These are phyloP conservation scores for Stigmatopora nigra DNA, from an alignment of 2,113 vertebrate species.

Conservation along the genomic window DNA sequence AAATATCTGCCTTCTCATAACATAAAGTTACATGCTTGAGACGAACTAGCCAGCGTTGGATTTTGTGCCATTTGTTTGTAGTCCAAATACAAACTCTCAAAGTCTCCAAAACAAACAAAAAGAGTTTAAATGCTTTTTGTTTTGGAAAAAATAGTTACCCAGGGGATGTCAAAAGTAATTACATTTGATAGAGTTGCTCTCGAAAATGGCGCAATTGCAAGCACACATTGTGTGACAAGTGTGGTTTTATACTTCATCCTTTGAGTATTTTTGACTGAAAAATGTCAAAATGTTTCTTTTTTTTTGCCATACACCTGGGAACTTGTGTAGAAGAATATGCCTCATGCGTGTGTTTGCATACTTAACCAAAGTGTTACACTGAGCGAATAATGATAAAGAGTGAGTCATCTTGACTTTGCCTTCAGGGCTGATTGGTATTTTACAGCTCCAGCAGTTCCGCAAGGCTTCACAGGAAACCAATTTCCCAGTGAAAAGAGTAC, in stretches of 20 bases:
- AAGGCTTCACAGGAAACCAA: constrained; percentile 6
- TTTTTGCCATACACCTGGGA: neutral
- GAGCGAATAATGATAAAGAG: neutral
- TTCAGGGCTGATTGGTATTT: constrained; percentile 21
- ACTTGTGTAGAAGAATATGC: neutral
- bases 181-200: neutral
- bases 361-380: neutral
- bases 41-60: too few relatives aligned
- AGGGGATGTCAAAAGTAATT: neutral
- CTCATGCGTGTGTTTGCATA: neutral
- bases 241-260: neutral
- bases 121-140: neutral
- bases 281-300: neutral
- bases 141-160: neutral
- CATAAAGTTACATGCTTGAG: too few relatives aligned
- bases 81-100: too few relatives aligned
- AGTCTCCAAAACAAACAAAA: neutral
- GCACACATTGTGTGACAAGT: neutral
- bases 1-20: too few relatives aligned
- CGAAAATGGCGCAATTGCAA: neutral
- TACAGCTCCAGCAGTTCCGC: constrained; percentile 1
- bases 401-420: constrained; percentile 10
- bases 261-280: neutral
- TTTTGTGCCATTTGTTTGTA: too few relatives aligned
- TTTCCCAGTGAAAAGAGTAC: constrained; percentile 11